Evolutionary conservation across 2,113 vertebrate genomes (phyloP), one percentile per base, ranked within the genome.

Genomic region (Microtus montanus): DNA sequence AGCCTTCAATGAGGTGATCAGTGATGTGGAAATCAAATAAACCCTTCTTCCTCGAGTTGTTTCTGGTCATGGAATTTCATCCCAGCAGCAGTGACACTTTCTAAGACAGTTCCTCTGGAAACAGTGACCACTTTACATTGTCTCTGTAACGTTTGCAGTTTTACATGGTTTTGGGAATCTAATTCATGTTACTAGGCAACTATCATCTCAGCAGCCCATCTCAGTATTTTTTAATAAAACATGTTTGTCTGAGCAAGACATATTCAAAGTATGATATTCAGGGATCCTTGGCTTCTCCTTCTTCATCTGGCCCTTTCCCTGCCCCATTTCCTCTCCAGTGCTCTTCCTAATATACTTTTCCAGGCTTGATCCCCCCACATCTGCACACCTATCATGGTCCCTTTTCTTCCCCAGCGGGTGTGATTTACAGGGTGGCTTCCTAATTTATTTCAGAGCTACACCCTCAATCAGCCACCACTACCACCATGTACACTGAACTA

Each of bases 151-250:
- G 41, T 66, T 12, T 73, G 17, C 70, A 7, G 1, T 28, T 49
- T 77, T 68, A 19, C 83, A 49, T 49, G 38, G 15, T 10, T 35
- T 49, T 35, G 44, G 64, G 30, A 3, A 20, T 68, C 17, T 7
- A 47, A 35, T 33, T 22, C 28, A 20, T 26, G 28, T 44, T 66
- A 7, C 28, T 15, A 85, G n/a, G 41, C 20, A 49, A 49, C 33
- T 49, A 20, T 68, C 44, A 49, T 70, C 84, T 70, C 11, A 49
- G 2, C 22, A 38, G 66, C 24, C 35, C 14, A 71, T 66, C 85
- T 80, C 35, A 75, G 14, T 89, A 24, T 75, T 85, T 75, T 95
- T 73, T 1, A 78, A 66, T 79, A 64, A 92, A 61, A 74, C 54
- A 87, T 88, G 11, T 86, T 38, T 92, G 14, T 73, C 73, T 73